Conservation (phyloP, 2,797 vertebrate genomes). For the Pseudochirops cupreus region DNA sequence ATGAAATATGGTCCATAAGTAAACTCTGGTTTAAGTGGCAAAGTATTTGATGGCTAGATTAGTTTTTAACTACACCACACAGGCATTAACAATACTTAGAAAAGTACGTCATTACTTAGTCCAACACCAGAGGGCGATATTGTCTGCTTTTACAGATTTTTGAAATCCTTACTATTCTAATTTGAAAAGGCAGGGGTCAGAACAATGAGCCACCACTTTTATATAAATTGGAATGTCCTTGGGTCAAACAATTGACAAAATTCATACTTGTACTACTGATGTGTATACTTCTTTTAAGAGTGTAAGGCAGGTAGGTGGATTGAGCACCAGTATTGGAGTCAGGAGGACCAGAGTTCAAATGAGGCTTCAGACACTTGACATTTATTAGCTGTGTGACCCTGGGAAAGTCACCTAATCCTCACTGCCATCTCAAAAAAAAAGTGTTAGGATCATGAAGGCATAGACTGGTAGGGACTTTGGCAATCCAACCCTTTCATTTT, state of each 20-base stretch:
- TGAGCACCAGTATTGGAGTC: no score
- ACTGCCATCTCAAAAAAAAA: no score
- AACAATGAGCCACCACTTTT: neutral
- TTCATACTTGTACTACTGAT: neutral
- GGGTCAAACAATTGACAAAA: neutral
- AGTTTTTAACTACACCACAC: neutral
- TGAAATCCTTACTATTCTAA: neutral
- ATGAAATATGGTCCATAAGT: neutral
- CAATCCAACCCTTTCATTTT: neutral
- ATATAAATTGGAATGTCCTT: neutral
- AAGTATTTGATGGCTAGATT: neutral
- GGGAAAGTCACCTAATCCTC: no score
- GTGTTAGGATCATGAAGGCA: no score
- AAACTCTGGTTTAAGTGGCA: neutral
- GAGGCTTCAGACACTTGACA: no score
- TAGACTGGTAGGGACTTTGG: neutral
- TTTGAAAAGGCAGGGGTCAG: neutral
- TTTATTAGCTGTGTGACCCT: no score
- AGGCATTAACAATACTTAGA: neutral
- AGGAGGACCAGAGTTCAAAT: no score
- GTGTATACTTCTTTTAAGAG: neutral
- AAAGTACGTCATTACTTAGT: slow-evolving; percentile 16
- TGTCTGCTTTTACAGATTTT: slow-evolving; percentile 32
- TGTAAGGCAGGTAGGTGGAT: no score
- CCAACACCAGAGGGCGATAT: slow-evolving; percentile 64